Evolutionary conservation across 1,140 invertebrate species (phyloP).

Genomic region (Zophobas morio): DNA sequence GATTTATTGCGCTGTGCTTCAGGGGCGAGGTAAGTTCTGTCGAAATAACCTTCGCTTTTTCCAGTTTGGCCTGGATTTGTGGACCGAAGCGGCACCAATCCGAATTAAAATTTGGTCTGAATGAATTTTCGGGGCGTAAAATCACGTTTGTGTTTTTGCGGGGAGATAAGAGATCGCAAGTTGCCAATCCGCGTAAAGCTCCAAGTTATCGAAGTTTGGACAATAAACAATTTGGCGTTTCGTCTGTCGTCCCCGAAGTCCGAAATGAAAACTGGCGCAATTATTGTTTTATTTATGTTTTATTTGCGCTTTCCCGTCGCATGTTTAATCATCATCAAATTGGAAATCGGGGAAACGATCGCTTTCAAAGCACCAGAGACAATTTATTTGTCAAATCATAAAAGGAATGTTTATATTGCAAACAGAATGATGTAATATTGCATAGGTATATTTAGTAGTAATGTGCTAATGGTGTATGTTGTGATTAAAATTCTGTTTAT

Average conservation of each 20-base stretch:
- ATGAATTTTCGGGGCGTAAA: no score
- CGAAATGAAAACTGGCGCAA: conserved; percentile 13
- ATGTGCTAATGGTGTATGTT: conserved; percentile 65
- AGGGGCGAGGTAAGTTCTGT: no score
- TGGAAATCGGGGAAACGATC: conserved; percentile 61
- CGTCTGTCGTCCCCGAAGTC: not conserved
- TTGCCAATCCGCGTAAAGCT: no score
- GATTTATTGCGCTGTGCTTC: no score
- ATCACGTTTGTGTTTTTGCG: no score
- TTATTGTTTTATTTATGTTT: conserved; percentile 23
- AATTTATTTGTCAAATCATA: conserved; percentile 66
- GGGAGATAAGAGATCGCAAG: no score
- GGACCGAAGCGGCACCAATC: no score
- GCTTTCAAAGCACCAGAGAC: conserved; percentile 59
- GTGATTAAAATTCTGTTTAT: conserved; percentile 68
- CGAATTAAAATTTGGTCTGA: no score
- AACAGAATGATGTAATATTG: conserved; percentile 59
- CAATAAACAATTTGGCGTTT: not conserved
- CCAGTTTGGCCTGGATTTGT: no score
- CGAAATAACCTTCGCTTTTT: no score
- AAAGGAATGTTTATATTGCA: conserved; percentile 65
- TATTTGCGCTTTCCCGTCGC: conserved; percentile 29
- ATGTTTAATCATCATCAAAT: conserved; percentile 63
- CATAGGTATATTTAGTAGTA: conserved; percentile 64
- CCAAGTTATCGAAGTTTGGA: not conserved